Evolutionary conservation across 2,888 invertebrate genomes (phyloP), one percentile per base, ranked within the genome.

Genomic region (Epinotia brunnichana): DNA sequence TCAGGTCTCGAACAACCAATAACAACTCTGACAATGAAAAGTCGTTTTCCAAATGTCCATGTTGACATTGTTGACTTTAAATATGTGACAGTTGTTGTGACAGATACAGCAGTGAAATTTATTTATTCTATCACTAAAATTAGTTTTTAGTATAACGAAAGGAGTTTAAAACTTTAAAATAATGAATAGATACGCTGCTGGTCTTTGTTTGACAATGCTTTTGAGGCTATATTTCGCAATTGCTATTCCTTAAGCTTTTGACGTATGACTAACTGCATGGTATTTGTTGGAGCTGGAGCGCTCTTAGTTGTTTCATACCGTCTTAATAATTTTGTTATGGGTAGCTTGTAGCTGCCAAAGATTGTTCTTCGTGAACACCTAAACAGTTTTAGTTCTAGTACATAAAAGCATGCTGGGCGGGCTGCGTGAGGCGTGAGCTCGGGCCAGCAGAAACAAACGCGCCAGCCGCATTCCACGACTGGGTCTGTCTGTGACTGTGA

Each of bases 391-490:
- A 15, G 29, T 13, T 15, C n/a, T 29, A 15, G 29, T 35, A 29
- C 29, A 57, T 57, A 44, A 7, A 35, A 29, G 17, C n/a, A 15
- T 35, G 35, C 59, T 60, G 60, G 60, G 53, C 53, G 59, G 13
- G 59, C 13, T 60, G 60, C 53, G 62, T 41, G 57, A 44, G 24
- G 56, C 68, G 19, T 41, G 54, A 39, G 56, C 62, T 29, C 19
- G 13, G 19, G 60, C 60, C 66, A 54, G 41, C 66, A 56, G 61
- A 68, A 35, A 61, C 68, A 86, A 90, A 88, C 89, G 85, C 86
- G 89, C 90, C 86, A 87, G 90, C 88, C 89, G 87, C 91, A 91
- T 91, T 91, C 91, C 90, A 85, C 87, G 87, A 89, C 88, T 89
- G 86, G 90, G 90, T 90, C 72, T 64, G 41, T 51, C 73, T 68